Evolutionary conservation across 1,140 invertebrate species (phyloP), one percentile per base, ranked within the genome.

Genomic region (Panagrolaimus sp.): DNA sequence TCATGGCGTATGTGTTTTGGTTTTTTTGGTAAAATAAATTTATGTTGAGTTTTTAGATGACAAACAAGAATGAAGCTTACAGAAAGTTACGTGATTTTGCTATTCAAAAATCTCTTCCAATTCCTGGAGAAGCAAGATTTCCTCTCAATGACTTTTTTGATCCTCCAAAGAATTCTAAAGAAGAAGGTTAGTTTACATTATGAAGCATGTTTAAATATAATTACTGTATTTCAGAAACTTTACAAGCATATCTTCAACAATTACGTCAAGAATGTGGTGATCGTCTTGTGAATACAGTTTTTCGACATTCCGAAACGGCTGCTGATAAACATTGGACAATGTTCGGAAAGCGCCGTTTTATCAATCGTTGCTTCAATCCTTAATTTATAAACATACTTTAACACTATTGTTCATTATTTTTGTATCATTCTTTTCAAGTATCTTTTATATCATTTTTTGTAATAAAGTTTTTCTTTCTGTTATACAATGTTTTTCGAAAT

Each of bases 111-210:
- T 92, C 91, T 80, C 96, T 96, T 85, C 92, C 95, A 81, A 92
- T 99, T 80, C 96, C 96, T 48, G 96, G 96, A 15, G 28, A 12
- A 21, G 21, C 52, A 3, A 21, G 52, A 26, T 58, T 58, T 28
- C 52, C 52, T 12, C 17, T 85, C 87, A 58, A 94, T 97, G 92
- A 87, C 96, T 55, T 88, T 95, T 15, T 95, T 94, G 88, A 93
- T 93, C 58, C 80, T 72, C 70, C 72, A 69, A 66, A 12, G 91
- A 91, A 32, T 85, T 90, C 69, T 87, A 88, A 71, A 85, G 75
- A 45, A 75, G 77, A 84, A 71, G 73, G 52, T 21, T n/a, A 58
- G 15, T 48, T 48, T 48, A 48, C 15, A 58, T 58, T 58, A 4
- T 17, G 14, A 17, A 58, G 28, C 9, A 12, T 12, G 4, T 17